These are phyloP conservation scores for Crotophaga sulcirostris DNA, from an alignment of 2,113 vertebrate genomes.

Conservation along the genomic window DNA sequence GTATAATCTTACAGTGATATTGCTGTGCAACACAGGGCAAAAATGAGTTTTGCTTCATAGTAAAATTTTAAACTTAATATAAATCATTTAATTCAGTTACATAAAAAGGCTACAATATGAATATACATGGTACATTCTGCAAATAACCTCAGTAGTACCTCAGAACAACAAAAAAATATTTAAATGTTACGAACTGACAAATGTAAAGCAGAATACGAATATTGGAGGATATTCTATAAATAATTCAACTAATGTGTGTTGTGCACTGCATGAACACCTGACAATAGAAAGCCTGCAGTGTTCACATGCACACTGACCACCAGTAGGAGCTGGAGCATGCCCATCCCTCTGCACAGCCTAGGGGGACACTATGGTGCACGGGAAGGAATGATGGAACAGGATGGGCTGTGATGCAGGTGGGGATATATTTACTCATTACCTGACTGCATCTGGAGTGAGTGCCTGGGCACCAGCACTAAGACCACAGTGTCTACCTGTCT, in stretches of 20 bases:
- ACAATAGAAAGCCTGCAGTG: background rate
- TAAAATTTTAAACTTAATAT: background rate
- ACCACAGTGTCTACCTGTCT: fast-evolving
- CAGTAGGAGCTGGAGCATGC: fast-evolving
- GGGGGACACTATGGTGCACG: fast-evolving
- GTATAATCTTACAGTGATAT: background rate
- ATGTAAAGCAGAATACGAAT: background rate
- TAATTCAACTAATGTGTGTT: background rate
- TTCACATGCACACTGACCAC: fast-evolving
- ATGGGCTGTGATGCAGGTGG: fast-evolving
- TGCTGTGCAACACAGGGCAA: background rate
- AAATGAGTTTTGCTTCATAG: background rate
- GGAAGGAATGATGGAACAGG: fast-evolving
- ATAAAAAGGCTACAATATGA: background rate
- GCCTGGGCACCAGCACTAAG: fast-evolving
- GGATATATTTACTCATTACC: fast-evolving
- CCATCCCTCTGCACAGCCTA: fast-evolving
- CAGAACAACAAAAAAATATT: background rate
- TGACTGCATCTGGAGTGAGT: fast-evolving
- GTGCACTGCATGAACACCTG: fast-evolving
- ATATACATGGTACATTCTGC: background rate
- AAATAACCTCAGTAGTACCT: background rate
- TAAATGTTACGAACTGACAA: background rate
- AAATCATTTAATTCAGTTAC: background rate
- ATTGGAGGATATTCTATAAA: background rate